Percentiles rank a stretch among this genome's conserved stretches.
phyloP scores from a whole-genome alignment of 2,888 invertebrate genomes.

The Neoascia interrupta region DNA sequence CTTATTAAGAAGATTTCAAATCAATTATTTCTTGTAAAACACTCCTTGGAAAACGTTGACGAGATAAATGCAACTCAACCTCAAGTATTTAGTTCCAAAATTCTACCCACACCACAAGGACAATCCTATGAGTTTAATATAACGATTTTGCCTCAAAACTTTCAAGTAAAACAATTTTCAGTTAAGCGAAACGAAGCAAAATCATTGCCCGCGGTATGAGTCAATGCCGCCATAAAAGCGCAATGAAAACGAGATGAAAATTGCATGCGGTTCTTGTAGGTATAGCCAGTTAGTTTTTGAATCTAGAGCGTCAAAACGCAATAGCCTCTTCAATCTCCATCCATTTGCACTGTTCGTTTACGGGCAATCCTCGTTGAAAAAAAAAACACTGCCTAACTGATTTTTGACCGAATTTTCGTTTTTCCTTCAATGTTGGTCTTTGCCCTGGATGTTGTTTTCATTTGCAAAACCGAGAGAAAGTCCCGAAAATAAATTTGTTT shows the following conservation, averaged over 20 bases:
- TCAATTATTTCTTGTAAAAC: too few species aligned
- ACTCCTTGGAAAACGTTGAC: too few species aligned
- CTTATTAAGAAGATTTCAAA: too few species aligned
- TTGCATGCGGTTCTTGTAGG: constrained; percentile 46
- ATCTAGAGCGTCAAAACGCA: too few species aligned
- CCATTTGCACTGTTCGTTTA: too few species aligned
- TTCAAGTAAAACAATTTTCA: constrained; percentile 41
- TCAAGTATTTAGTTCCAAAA: too few species aligned
- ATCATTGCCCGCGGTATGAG: constrained; percentile 14
- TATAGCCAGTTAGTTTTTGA: constrained; percentile 18
- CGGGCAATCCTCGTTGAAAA: neutral
- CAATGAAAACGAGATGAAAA: constrained; percentile 54
- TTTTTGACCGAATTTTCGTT: constrained; percentile 1
- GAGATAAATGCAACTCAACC: too few species aligned
- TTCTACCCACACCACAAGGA: too few species aligned
- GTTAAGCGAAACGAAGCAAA: neutral
- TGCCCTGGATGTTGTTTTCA: constrained; percentile 20
- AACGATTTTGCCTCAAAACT: too few species aligned
- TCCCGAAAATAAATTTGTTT: constrained; percentile 3
- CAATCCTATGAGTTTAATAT: too few species aligned
- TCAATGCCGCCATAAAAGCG: constrained; percentile 37
- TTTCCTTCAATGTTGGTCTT: constrained; percentile 3
- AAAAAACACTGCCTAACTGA: constrained; percentile 31
- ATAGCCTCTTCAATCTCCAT: too few species aligned
- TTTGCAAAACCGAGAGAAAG: constrained; percentile 6